phyloP scores from a whole-genome alignment of 2,113 vertebrate species.

The Syngnathus typhle region DNA sequence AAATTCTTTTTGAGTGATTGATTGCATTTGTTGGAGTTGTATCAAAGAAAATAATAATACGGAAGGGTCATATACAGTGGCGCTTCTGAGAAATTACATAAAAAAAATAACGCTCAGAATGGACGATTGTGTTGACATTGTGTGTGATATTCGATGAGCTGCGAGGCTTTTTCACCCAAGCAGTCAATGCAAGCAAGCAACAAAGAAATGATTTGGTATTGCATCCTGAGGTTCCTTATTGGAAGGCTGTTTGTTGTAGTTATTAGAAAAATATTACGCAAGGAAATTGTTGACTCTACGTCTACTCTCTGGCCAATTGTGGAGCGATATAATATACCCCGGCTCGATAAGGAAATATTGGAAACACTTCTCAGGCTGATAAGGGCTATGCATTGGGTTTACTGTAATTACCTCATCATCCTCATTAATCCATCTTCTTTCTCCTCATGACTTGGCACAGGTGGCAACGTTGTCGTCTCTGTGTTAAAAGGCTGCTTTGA shows the following conservation, averaged over 20 bases:
- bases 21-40: background rate
- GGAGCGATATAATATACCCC: background rate
- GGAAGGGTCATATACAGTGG: background rate
- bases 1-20: background rate
- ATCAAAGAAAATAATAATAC: background rate
- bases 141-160: constrained; percentile 1
- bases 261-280: background rate
- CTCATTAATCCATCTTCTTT: background rate
- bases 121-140: background rate
- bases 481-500: background rate
- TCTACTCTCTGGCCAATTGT: background rate
- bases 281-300: background rate
- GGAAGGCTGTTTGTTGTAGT: constrained; percentile 1
- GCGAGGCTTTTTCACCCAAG: background rate
- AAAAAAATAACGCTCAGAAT: background rate
- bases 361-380: background rate
- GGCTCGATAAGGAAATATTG: background rate
- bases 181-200: background rate
- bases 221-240: background rate
- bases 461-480: background rate
- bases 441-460: background rate
- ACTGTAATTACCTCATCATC: too few species aligned
- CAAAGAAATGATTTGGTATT: constrained; percentile 4
- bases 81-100: background rate
- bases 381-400: background rate